These are phyloP conservation scores for Phainopepla nitens DNA, from an alignment of 2,113 vertebrate genomes.

Conservation along the genomic window DNA sequence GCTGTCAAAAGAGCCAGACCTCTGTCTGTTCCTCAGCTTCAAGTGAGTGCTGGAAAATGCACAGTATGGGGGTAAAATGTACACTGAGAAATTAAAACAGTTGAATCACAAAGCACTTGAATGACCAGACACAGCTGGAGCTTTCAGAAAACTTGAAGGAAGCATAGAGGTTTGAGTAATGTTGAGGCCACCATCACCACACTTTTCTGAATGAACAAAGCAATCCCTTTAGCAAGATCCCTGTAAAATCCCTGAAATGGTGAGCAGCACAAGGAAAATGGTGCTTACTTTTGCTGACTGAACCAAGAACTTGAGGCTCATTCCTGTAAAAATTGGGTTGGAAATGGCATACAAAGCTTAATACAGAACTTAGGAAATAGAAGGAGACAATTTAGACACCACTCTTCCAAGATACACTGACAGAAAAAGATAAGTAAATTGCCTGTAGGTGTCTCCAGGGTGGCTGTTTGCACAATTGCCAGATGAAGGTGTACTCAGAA, in stretches of 20 bases:
- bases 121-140: not conserved
- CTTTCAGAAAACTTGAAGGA: not conserved
- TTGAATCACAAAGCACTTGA: not conserved
- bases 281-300: not conserved
- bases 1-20: not conserved
- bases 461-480: not conserved
- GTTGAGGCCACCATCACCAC: not conserved
- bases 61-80: not conserved
- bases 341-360: not conserved
- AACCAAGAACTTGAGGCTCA: not conserved
- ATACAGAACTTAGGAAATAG: not conserved
- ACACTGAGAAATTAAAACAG: not conserved
- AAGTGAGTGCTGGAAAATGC: not conserved
- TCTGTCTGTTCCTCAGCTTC: not conserved
- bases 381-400: not conserved
- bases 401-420: not conserved
- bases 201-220: not conserved
- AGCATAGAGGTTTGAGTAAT: not conserved
- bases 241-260: not conserved
- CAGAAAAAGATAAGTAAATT: not conserved
- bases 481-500: not conserved
- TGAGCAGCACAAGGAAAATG: not conserved
- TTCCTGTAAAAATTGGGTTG: not conserved
- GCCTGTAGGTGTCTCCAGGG: not conserved
- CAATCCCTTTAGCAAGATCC: not conserved